A percentile compares a stretch with the other conserved stretches of the same genome.
Evolutionary conservation across 2,113 vertebrate species (phyloP).

Genomic region (Corapipo altera): DNA sequence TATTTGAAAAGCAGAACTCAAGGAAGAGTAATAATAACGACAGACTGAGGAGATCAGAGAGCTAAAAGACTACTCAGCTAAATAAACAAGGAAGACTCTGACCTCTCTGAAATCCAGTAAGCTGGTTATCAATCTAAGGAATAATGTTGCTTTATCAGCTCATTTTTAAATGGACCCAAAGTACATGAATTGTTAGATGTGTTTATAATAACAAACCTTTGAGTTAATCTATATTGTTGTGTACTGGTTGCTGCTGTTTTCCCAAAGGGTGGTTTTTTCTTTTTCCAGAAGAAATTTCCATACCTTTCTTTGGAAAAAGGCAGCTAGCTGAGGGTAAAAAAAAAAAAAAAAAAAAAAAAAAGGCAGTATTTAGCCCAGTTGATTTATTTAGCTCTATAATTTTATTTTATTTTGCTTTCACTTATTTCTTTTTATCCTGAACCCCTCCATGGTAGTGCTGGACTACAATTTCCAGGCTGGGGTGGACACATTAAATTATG

Average conservation of each 20-base stretch:
- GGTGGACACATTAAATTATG: background rate
- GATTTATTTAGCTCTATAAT: background rate
- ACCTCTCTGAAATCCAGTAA: constrained; percentile 19
- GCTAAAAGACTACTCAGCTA: constrained; percentile 14
- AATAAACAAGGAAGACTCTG: constrained; percentile 51
- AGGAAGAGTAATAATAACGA: constrained; percentile 25
- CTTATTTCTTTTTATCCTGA: background rate
- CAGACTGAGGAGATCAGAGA: constrained; percentile 44
- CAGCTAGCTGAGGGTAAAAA: background rate
- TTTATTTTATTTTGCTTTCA: background rate
- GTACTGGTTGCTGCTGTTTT: background rate
- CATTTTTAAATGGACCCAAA: constrained; percentile 3
- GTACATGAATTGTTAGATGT: background rate
- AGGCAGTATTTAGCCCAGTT: background rate
- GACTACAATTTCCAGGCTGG: background rate
- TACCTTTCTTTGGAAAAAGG: background rate
- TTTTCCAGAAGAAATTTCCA: background rate
- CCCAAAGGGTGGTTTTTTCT: background rate
- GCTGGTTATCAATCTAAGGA: background rate
- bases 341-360: background rate
- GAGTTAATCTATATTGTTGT: background rate
- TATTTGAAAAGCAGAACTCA: constrained; percentile 51
- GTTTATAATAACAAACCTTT: background rate
- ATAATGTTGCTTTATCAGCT: constrained; percentile 6
- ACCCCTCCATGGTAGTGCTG: background rate